Evolutionary conservation across 2,797 vertebrate genomes (phyloP).

Genomic region (Syngnathus rostellatus): DNA sequence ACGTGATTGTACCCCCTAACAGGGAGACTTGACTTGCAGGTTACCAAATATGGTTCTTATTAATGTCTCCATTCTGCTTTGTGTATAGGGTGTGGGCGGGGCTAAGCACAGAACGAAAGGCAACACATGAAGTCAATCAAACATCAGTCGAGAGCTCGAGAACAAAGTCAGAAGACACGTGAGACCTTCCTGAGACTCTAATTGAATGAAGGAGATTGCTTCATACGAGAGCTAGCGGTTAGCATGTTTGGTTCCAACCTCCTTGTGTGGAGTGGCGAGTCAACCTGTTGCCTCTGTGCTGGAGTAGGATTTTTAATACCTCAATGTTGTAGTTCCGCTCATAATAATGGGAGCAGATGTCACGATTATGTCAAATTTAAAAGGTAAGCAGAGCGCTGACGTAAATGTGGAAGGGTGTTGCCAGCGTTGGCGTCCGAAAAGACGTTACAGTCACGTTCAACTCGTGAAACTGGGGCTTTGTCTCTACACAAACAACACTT

Average conservation of each 20-base stretch:
- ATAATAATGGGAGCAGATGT: no score
- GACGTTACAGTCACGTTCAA: no score
- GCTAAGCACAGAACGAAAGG: background rate
- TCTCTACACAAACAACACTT: no score
- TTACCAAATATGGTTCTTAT: conserved; percentile 1
- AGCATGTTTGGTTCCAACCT: background rate
- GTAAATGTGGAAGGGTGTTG: no score
- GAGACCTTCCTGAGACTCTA: background rate
- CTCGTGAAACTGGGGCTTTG: no score
- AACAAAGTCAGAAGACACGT: background rate
- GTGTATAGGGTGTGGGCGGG: background rate
- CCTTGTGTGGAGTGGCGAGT: background rate
- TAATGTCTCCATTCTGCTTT: background rate
- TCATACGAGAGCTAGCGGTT: background rate
- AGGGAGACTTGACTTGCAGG: background rate
- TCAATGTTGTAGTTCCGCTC: no score
- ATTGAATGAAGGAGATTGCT: background rate
- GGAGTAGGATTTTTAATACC: no score
- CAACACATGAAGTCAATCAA: background rate
- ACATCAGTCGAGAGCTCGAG: background rate
- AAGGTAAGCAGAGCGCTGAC: no score
- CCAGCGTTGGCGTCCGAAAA: no score
- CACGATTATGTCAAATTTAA: no score
- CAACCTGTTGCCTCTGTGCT: background rate
- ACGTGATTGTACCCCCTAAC: background rate